These are phyloP conservation scores for Miichthys miiuy DNA, from an alignment of 2,797 vertebrate species.

Conservation along the genomic window DNA sequence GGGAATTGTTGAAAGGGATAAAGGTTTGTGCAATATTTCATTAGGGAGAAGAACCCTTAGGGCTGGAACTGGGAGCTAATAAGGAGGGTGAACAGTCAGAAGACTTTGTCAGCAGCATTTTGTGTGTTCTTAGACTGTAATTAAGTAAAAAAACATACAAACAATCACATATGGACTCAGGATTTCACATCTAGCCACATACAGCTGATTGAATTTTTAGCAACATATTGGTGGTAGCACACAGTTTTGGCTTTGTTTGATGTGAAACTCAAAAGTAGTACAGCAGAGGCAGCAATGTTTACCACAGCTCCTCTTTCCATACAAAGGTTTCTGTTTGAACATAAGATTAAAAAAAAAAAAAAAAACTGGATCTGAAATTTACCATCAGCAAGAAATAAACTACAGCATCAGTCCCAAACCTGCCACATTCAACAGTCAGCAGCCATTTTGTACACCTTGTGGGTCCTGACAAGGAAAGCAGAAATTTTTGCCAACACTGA, in stretches of 20 bases:
- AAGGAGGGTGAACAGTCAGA: background rate
- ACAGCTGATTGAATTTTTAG: background rate
- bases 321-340: background rate
- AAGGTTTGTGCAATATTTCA: background rate
- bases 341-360: background rate
- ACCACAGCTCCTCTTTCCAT: background rate
- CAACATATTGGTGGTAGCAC: background rate
- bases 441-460: conserved; percentile 3
- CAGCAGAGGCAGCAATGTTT: background rate
- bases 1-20: background rate
- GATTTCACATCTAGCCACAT: no score
- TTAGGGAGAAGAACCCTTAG: background rate
- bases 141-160: background rate
- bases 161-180: background rate
- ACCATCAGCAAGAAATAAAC: conserved; percentile 11
- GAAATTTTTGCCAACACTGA: conserved; percentile 28
- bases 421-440: conserved; percentile 23
- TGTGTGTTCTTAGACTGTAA: background rate
- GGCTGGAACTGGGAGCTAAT: background rate
- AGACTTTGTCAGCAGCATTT: background rate
- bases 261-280: background rate
- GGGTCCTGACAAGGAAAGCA: conserved; percentile 8
- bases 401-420: conserved; percentile 11
- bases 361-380: conserved; percentile 3
- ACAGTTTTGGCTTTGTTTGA: background rate